Evolutionary conservation across 2,888 invertebrate genomes (phyloP).

Genomic region (Julus scandinavius): DNA sequence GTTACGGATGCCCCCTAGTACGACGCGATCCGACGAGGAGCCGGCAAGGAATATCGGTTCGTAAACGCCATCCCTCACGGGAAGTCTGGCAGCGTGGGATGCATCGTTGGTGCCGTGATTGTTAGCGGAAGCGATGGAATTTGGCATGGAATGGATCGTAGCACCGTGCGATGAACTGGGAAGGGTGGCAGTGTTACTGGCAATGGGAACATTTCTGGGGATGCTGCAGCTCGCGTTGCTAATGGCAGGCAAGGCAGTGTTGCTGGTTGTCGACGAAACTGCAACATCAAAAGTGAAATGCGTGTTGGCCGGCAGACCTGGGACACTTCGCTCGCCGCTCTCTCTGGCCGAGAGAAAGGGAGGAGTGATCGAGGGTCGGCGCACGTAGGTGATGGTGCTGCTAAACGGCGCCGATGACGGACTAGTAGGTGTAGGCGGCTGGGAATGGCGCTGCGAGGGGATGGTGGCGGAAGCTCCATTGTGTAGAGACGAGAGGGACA

Average conservation of each 20-base stretch:
- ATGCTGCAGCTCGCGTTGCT: background rate
- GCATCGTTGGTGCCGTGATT: background rate
- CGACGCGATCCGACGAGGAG: background rate
- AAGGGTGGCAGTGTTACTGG: background rate
- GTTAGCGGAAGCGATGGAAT: background rate
- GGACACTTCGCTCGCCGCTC: background rate
- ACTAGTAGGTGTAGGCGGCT: too few species aligned
- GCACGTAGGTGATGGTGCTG: background rate
- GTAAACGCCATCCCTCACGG: background rate
- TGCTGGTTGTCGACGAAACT: conserved; percentile 46
- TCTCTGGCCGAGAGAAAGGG: conserved; percentile 13
- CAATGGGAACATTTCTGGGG: background rate
- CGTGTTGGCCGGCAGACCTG: background rate
- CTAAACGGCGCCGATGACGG: too few species aligned
- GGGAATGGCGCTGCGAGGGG: too few species aligned
- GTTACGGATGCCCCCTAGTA: conserved; percentile 21
- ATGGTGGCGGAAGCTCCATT: too few species aligned
- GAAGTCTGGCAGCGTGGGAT: background rate
- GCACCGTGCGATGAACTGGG: background rate
- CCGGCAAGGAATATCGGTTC: conserved; percentile 31
- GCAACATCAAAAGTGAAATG: conserved; percentile 36
- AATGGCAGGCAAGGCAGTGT: conserved; percentile 34
- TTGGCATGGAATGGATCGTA: background rate
- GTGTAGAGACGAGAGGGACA: too few species aligned
- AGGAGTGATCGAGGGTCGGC: conserved; percentile 14